Evolutionary conservation across 2,888 invertebrate genomes (phyloP).

Genomic region (Spisula solida): DNA sequence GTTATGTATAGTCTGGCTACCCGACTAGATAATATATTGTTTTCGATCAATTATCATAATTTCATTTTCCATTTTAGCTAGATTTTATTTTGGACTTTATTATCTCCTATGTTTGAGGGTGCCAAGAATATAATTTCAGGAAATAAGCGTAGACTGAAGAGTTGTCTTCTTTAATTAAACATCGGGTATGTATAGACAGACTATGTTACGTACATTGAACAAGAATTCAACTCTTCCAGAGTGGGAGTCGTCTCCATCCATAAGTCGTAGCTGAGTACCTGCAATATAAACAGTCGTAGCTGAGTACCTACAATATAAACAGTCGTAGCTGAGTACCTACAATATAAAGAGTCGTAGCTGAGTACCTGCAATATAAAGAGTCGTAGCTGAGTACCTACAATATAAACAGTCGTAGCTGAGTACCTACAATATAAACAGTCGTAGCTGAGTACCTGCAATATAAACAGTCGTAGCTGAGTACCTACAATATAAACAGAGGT

Average conservation of each 20-base stretch:
- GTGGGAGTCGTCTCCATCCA: constrained; percentile 36
- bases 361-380: neutral
- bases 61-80: too few relatives aligned
- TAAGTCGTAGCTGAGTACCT: constrained; percentile 35
- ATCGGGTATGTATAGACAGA: too few relatives aligned
- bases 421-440: neutral
- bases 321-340: too few relatives aligned
- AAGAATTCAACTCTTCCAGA: constrained; percentile 44
- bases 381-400: neutral
- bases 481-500: neutral
- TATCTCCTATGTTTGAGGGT: too few relatives aligned
- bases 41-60: too few relatives aligned
- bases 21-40: too few relatives aligned
- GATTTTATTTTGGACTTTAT: too few relatives aligned
- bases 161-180: neutral
- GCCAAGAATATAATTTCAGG: too few relatives aligned
- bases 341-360: neutral
- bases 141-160: too few relatives aligned
- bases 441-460: neutral
- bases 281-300: too few relatives aligned
- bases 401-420: too few relatives aligned
- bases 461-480: constrained; percentile 17
- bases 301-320: neutral
- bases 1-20: too few relatives aligned
- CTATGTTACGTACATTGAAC: neutral